Base-by-base conservation (phyloP, 2,888 invertebrate genomes). In the Chesias legatella region DNA sequence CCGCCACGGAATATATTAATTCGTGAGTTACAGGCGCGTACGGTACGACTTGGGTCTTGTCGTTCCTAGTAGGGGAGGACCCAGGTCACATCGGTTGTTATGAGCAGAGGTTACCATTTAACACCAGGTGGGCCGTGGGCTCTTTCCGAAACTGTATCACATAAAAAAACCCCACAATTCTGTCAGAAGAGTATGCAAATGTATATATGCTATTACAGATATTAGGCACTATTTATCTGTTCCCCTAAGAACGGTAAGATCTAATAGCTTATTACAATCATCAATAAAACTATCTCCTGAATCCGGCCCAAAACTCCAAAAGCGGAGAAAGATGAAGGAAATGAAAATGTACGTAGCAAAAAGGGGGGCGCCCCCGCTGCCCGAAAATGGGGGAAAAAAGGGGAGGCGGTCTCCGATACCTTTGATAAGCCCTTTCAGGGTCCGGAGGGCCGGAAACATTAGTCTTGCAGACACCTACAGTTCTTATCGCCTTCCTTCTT, bases 321-420 rank as follows among this genome's bases (percentile, higher is more conserved):
- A 79, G 81, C 82, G 77, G 84, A 78, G 84, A 88, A 88, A 88
- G 86, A 86, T 88, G 86, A 86, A 88, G 86, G 86, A 88, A 88
- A 88, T 88, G 86, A 88, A 86, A 86, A 84, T 84, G 86, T 85
- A 83, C 86, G 81, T 79, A 75, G 84, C 86, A 85, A 85, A 86
- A 86, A 83, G 82, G 86, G 84, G 84, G 79, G 59, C 21, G 33
- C 44, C 42, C 58, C 64, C 60, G 53, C 71, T 60, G 67, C 64
- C 78, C 84, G 80, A 85, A 86, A 85, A 86, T 85, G 86, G 79
- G 85, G 80, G n/a, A 84, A 84, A 83, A 84, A 81, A 76, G 82
- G 82, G 78, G 73, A 62, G 68, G 51, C 56, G 56, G 64, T 60
- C 63, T 62, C 63, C 76, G 71, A 81, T 79, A 80, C 84, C 83